phyloP scores from a whole-genome alignment of 2,797 vertebrate species.

The Coregonus suidteri region DNA sequence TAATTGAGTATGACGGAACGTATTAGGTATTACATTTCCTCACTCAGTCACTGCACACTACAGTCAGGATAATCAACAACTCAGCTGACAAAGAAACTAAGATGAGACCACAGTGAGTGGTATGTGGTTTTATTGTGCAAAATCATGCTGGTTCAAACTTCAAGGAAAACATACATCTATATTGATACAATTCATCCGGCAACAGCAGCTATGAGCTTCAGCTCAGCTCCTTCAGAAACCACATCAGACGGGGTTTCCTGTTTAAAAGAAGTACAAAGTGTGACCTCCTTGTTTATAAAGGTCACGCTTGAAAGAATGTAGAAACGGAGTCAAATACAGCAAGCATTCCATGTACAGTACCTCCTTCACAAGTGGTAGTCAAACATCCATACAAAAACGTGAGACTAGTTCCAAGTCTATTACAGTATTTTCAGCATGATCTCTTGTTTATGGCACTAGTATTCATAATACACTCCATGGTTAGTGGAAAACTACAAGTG shows the following conservation, averaged over 20 bases:
- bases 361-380: conserved; percentile 29
- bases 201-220: conserved; percentile 50
- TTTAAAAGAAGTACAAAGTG: too few relatives aligned
- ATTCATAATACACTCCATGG: background rate
- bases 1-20: too few relatives aligned
- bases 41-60: too few relatives aligned
- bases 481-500: conserved; percentile 26
- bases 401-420: conserved; percentile 6
- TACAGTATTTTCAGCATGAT: conserved; percentile 43
- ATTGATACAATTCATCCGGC: conserved; percentile 29
- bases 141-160: conserved; percentile 72
- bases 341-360: background rate
- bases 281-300: too few relatives aligned
- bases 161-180: conserved; percentile 11
- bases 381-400: conserved; percentile 56
- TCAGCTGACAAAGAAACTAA: too few relatives aligned
- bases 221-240: background rate
- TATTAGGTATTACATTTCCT: too few relatives aligned
- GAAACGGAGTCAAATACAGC: too few relatives aligned
- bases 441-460: conserved; percentile 28
- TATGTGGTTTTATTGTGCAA: conserved; percentile 75
- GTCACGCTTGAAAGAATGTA: too few relatives aligned
- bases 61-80: too few relatives aligned
- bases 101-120: too few relatives aligned
- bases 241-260: too few relatives aligned